A percentile compares a stretch with the other conserved stretches of the same genome.
phyloP scores from a whole-genome alignment of 2,113 vertebrate species.

The Madoqua kirkii region DNA sequence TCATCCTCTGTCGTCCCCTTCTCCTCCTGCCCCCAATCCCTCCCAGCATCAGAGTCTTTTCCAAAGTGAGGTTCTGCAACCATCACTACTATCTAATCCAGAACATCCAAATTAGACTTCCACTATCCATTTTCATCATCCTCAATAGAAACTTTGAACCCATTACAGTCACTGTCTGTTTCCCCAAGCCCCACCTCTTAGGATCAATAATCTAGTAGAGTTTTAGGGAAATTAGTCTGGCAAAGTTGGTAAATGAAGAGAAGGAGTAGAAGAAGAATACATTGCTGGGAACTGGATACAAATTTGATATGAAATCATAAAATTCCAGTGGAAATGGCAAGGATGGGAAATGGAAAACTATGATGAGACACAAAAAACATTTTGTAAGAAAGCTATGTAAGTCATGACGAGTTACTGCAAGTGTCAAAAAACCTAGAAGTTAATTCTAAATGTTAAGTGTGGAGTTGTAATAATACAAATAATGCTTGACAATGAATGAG shows the following conservation, averaged over 20 bases:
- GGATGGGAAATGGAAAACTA: background rate
- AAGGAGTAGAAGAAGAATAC: background rate
- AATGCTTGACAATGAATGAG: background rate
- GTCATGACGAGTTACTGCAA: background rate
- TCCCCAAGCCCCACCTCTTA: background rate
- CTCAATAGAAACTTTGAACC: background rate
- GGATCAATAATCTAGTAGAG: background rate
- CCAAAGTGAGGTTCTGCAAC: fast-evolving
- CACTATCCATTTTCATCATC: background rate
- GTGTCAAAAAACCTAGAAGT: background rate
- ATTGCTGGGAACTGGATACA: background rate
- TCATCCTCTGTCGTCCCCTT: too few relatives aligned
- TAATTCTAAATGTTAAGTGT: background rate
- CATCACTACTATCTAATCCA: background rate
- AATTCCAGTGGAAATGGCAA: background rate
- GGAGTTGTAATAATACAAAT: background rate
- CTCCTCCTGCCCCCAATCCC: too few relatives aligned
- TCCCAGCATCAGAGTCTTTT: too few relatives aligned
- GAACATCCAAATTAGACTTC: background rate
- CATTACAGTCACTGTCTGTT: background rate
- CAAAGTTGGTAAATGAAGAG: background rate
- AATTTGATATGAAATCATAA: constrained; percentile 4
- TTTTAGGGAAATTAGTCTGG: background rate
- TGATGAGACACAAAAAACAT: background rate
- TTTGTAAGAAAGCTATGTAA: background rate